Evolutionary conservation across 2,113 vertebrate genomes (phyloP).

Genomic region (Oceanodroma tethys): DNA sequence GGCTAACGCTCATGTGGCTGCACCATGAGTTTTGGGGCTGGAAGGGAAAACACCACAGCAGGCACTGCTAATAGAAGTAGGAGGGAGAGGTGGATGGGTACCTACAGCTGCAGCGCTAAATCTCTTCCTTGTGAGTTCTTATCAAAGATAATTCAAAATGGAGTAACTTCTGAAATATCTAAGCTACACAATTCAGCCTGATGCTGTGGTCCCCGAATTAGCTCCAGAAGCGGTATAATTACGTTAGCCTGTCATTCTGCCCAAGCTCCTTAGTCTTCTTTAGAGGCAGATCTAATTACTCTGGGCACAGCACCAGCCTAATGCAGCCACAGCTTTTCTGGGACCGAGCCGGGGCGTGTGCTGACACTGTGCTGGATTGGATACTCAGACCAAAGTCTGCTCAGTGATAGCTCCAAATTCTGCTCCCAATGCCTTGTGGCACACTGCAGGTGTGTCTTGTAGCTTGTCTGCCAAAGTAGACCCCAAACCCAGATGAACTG

Average conservation of each 20-base stretch:
- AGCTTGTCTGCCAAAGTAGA: neutral
- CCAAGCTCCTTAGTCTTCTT: neutral
- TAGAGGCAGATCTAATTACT: neutral
- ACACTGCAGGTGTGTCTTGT: neutral
- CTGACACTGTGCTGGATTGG: neutral
- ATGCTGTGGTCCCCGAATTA: neutral
- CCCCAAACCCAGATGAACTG: neutral
- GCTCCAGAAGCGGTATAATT: neutral
- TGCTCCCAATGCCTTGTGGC: neutral
- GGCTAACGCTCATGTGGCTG: neutral
- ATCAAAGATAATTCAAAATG: neutral
- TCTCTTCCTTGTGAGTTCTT: neutral
- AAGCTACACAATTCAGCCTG: neutral
- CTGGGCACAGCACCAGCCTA: neutral
- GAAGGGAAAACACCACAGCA: neutral
- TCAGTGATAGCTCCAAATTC: neutral
- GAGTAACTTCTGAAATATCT: neutral
- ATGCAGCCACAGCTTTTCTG: neutral
- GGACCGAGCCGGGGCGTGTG: accelerated
- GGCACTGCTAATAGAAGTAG: neutral
- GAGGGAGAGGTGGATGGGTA: neutral
- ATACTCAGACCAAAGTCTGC: neutral
- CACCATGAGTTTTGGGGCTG: neutral
- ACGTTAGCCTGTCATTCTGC: neutral
- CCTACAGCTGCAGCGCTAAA: neutral